phyloP scores from a whole-genome alignment of 2,113 vertebrate genomes.

The Suricata suricatta region DNA sequence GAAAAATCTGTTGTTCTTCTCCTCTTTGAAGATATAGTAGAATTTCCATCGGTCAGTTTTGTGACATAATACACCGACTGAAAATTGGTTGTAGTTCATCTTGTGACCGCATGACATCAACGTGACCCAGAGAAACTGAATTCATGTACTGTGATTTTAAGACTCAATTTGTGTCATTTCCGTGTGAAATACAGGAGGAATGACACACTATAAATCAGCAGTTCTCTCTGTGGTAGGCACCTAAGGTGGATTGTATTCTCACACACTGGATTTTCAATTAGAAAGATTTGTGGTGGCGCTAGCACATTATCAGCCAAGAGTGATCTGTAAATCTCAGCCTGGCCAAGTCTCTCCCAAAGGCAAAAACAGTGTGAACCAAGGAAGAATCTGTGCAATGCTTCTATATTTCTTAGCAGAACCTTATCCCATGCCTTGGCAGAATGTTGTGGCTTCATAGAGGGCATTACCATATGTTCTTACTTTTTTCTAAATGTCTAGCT shows the following conservation, averaged over 20 bases:
- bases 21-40: neutral
- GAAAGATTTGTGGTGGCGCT: constrained; percentile 48
- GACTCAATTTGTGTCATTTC: constrained; percentile 47
- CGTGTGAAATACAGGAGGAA: neutral
- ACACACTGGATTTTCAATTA: constrained; percentile 59
- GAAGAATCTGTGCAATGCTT: neutral
- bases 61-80: neutral
- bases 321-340: constrained; percentile 40
- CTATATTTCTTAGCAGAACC: neutral
- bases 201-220: constrained; percentile 5
- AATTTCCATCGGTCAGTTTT: neutral
- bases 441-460: constrained; percentile 43
- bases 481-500: constrained; percentile 22
- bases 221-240: neutral
- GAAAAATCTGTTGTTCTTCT: neutral
- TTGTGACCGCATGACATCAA: neutral
- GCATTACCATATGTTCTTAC: constrained; percentile 43
- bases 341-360: neutral
- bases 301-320: neutral
- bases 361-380: neutral
- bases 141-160: constrained; percentile 9
- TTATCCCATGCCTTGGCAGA: constrained; percentile 16
- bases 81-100: constrained; percentile 21
- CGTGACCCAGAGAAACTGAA: neutral
- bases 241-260: neutral